Percentiles rank a stretch among this genome's conserved stretches.
These are phyloP conservation scores for Spea multiplicata DNA, from an alignment of 2,113 vertebrate species.

Conservation along the genomic window DNA sequence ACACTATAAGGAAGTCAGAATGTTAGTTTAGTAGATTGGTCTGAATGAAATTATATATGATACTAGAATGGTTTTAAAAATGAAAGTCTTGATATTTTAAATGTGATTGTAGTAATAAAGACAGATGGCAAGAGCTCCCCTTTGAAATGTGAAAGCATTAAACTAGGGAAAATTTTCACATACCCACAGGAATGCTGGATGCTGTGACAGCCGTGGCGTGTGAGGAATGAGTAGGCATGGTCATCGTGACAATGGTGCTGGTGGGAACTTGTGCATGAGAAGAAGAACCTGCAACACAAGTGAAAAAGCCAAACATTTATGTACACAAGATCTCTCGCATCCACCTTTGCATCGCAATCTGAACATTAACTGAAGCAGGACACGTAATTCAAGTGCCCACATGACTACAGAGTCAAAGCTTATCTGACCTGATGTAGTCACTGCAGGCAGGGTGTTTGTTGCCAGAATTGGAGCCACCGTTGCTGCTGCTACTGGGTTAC, in stretches of 20 bases:
- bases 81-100: too few species aligned
- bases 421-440: conserved; percentile 80
- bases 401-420: background rate
- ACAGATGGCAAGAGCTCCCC: too few species aligned
- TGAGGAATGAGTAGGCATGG: conserved; percentile 95
- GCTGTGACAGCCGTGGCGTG: conserved; percentile 93
- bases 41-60: too few species aligned
- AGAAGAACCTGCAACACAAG: conserved; percentile 72
- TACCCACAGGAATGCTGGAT: conserved; percentile 95
- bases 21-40: too few species aligned
- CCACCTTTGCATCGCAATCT: background rate
- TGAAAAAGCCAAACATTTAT: background rate
- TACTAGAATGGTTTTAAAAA: too few species aligned
- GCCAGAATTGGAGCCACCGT: conserved; percentile 95
- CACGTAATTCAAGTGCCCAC: too few species aligned
- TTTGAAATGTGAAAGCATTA: too few species aligned
- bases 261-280: conserved; percentile 89
- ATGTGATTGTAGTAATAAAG: too few species aligned
- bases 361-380: too few species aligned
- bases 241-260: conserved; percentile 93
- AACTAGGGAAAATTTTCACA: conserved; percentile 54
- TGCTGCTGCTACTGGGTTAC: conserved; percentile 92
- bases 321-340: background rate
- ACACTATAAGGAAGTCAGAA: too few species aligned
- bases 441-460: conserved; percentile 88